Percentiles rank a stretch among this genome's conserved stretches.
These are phyloP conservation scores for Physella acuta DNA, from an alignment of 1,140 invertebrate genomes.

Conservation along the genomic window DNA sequence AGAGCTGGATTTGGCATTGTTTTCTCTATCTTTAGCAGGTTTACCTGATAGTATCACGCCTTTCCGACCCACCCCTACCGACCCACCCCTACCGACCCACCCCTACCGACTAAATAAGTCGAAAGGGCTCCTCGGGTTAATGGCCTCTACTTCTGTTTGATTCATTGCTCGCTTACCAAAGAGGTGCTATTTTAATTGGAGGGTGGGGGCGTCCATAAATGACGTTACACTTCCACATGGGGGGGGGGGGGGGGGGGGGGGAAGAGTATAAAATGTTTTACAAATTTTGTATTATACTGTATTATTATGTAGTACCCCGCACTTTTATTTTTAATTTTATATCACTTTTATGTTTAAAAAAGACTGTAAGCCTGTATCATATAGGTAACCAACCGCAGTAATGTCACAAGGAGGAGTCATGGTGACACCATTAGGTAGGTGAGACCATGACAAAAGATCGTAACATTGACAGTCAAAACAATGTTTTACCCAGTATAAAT, in stretches of 20 bases:
- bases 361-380: background rate
- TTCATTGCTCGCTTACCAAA: too few species aligned
- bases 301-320: background rate
- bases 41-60: too few species aligned
- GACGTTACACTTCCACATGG: background rate
- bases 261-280: background rate
- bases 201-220: background rate
- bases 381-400: background rate
- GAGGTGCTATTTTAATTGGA: background rate
- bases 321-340: background rate
- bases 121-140: too few species aligned
- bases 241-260: too few species aligned
- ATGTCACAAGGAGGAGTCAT: background rate
- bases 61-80: too few species aligned
- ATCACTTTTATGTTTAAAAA: background rate
- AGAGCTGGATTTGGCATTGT: too few species aligned
- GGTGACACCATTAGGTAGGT: background rate
- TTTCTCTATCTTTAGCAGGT: too few species aligned
- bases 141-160: too few species aligned
- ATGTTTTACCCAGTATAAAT: too few species aligned
- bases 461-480: background rate
- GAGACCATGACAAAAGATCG: background rate
- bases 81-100: too few species aligned
- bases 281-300: background rate
- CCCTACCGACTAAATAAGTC: too few species aligned